These are phyloP conservation scores for Cecidostiba fungosa DNA, from an alignment of 2,888 invertebrate species.

Conservation along the genomic window DNA sequence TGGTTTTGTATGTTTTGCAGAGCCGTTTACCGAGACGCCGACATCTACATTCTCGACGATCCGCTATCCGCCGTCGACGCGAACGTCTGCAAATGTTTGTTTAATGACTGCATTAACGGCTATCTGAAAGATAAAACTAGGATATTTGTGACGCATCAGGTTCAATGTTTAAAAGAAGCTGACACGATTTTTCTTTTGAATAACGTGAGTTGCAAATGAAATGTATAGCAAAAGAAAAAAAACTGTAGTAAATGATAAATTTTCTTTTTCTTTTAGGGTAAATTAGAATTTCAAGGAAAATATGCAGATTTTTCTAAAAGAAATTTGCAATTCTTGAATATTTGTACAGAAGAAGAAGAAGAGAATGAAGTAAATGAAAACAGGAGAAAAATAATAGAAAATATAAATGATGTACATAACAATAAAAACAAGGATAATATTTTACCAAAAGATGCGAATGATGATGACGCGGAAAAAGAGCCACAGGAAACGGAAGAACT, in stretches of 20 bases:
- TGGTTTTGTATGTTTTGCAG: slow-evolving; percentile 74
- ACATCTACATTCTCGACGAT: slow-evolving; percentile 90
- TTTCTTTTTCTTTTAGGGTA: slow-evolving; percentile 80
- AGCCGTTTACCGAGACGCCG: slow-evolving; percentile 88
- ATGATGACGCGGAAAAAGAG: slow-evolving; percentile 19
- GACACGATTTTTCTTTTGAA: slow-evolving; percentile 85
- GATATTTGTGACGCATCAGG: slow-evolving; percentile 92
- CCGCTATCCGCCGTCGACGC: slow-evolving; percentile 90
- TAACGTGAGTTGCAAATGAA: slow-evolving; percentile 82
- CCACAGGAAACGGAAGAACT: slow-evolving; percentile 83
- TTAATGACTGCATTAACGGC: slow-evolving; percentile 87
- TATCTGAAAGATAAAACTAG: slow-evolving; percentile 86
- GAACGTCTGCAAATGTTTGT: slow-evolving; percentile 87
- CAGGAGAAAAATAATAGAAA: neutral
- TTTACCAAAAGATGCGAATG: neutral
- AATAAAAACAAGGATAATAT: slow-evolving; percentile 19
- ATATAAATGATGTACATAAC: neutral
- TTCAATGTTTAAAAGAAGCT: slow-evolving; percentile 87
- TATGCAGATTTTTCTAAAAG: slow-evolving; percentile 83
- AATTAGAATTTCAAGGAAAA: slow-evolving; percentile 83
- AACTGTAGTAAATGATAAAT: neutral
- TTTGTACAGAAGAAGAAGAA: slow-evolving; percentile 76
- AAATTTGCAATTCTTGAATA: slow-evolving; percentile 81
- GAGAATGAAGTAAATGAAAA: slow-evolving; percentile 69
- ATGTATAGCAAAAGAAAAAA: neutral